Evolutionary conservation across 2,888 invertebrate genomes (phyloP).

Genomic region (Aradus depressus): DNA sequence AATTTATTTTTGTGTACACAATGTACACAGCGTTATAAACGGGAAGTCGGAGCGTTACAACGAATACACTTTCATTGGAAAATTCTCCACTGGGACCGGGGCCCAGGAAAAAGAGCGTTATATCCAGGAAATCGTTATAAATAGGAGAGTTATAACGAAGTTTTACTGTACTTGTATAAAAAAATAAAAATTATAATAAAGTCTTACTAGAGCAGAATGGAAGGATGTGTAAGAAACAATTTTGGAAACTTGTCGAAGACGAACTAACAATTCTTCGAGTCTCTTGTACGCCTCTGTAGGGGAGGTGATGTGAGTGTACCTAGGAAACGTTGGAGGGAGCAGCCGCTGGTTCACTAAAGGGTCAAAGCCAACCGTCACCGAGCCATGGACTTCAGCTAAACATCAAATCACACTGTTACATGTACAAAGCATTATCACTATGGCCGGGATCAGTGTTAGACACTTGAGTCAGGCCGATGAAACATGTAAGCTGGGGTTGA

Average conservation of each 20-base stretch:
- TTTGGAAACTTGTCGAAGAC: slow-evolving; percentile 70
- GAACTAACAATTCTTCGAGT: slow-evolving; percentile 68
- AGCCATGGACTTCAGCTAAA: slow-evolving; percentile 24
- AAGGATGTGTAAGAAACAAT: slow-evolving; percentile 66
- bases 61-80: too few relatives aligned
- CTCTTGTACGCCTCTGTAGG: slow-evolving; percentile 66
- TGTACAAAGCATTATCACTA: too few relatives aligned
- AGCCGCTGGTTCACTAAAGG: slow-evolving; percentile 90
- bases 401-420: neutral
- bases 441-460: too few relatives aligned
- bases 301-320: slow-evolving; percentile 80
- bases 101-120: too few relatives aligned
- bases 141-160: slow-evolving; percentile 2
- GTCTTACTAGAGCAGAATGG: slow-evolving; percentile 64
- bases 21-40: too few relatives aligned
- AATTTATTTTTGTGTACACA: too few relatives aligned
- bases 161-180: neutral
- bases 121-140: too few relatives aligned
- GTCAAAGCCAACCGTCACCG: slow-evolving; percentile 72
- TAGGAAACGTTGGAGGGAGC: slow-evolving; percentile 94
- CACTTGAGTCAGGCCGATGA: too few relatives aligned
- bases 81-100: too few relatives aligned
- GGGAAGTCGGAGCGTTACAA: too few relatives aligned
- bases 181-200: neutral
- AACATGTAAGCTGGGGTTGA: too few relatives aligned